A percentile compares a stretch with the other conserved stretches of the same genome.
phyloP scores from a whole-genome alignment of 1,140 invertebrate genomes.

The Drosophila fuyamai region DNA sequence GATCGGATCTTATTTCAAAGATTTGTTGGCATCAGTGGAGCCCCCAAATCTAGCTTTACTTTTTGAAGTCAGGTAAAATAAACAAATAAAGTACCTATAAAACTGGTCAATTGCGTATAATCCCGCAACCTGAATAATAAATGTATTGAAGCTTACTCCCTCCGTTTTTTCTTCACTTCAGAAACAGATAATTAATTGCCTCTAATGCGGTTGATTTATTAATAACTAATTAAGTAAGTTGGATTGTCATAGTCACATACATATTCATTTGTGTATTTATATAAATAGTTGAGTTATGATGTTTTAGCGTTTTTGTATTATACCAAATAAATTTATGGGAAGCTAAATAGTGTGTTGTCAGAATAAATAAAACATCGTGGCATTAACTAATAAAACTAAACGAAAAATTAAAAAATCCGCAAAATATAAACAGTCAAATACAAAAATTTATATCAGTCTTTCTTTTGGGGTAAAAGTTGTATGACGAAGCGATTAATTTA shows the following conservation, averaged over 20 bases:
- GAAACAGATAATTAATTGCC: constrained; percentile 46
- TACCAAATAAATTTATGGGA: too few species aligned
- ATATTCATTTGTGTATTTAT: constrained; percentile 18
- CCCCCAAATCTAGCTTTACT: too few species aligned
- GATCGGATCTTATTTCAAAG: background rate
- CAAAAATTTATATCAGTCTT: too few species aligned
- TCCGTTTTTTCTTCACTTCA: constrained; percentile 5
- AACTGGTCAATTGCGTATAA: too few species aligned
- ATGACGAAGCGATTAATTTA: constrained; percentile 23
- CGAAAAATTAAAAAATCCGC: too few species aligned
- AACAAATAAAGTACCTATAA: background rate
- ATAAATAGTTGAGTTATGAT: constrained; percentile 11
- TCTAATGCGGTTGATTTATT: constrained; percentile 63
- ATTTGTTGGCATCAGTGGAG: background rate
- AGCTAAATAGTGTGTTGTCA: too few species aligned
- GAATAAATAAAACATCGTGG: too few species aligned
- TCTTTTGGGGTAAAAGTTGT: background rate
- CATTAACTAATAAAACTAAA: too few species aligned
- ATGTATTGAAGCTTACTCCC: constrained; percentile 2
- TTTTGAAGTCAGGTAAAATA: too few species aligned
- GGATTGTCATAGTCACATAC: background rate
- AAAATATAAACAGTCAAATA: too few species aligned
- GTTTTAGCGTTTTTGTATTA: background rate
- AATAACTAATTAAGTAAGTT: constrained; percentile 55
- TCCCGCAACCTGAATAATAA: constrained; percentile 22